Evolutionary conservation across 2,113 vertebrate species (phyloP), one percentile per base, ranked within the genome.

Genomic region (Mastomys coucha): DNA sequence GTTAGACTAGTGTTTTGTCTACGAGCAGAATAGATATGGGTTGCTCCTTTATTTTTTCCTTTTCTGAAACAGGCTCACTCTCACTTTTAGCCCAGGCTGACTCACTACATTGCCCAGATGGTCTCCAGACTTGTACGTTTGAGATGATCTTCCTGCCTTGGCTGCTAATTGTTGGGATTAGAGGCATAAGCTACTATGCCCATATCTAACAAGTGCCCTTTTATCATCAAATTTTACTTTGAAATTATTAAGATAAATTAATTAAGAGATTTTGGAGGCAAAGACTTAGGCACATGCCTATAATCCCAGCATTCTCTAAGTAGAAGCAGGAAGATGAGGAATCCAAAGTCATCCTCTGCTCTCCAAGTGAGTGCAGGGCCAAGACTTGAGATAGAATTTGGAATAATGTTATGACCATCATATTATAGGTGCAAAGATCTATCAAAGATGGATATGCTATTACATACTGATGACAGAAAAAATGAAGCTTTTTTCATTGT

Each of bases 1-100:
- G 24, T 51, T 93, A 89, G 96, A 88, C 77, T 58, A 86, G 17
- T 92, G 31, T 85, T 94, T 95, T 92, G 33, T 80, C 96, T 80
- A 88, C 45, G 17, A 89, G 28, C 22, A 93, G 86, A 22, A 72
- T 92, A 65, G 3, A 20, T 42, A 53, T 84, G n/a, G 36, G 26
- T 28, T 63, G 81, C 4, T 63, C 13, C 28, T 84, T 26, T 84
- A 24, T n/a, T 60, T 45, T 86, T 86, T 9, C n/a, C 4, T 31
- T 49, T 86, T 86, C 16, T 49, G 60, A 67, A 45, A 33, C 60
- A 86, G 39, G 42, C 16, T 49, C 26, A 31, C 16, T 49, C 26
- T 45, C 28, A 67, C 28, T 49, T 19, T 67, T 17, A 86, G 39
- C 60, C 13, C 26, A 86, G 26, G 60, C 39, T 86, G 4, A 80